Evolutionary conservation across 2,113 vertebrate species (phyloP).

Genomic region (Centropus unirufus): DNA sequence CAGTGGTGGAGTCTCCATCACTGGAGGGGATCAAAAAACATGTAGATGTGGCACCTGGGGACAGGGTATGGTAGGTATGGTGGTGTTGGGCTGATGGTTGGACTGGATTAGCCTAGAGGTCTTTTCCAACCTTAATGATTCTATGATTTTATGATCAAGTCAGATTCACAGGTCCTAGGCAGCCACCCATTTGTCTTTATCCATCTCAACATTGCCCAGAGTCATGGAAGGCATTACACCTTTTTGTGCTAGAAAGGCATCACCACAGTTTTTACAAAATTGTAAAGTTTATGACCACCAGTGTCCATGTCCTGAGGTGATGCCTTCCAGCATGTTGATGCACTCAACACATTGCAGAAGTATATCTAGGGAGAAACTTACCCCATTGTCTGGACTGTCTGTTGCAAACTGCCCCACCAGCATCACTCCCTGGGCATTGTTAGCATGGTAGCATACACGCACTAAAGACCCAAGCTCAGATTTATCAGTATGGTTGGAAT

Average conservation of each 20-base stretch:
- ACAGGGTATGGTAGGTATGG: too few relatives aligned
- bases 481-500: neutral
- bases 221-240: neutral
- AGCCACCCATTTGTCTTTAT: neutral
- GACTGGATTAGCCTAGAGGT: too few relatives aligned
- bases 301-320: neutral
- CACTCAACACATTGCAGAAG: neutral
- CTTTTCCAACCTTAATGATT: too few relatives aligned
- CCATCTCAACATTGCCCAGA: neutral
- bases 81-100: too few relatives aligned
- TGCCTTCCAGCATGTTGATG: neutral
- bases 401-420: neutral
- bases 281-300: neutral
- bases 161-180: neutral
- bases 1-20: too few relatives aligned
- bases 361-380: neutral
- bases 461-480: neutral
- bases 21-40: too few relatives aligned
- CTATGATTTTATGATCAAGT: neutral
- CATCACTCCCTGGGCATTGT: neutral
- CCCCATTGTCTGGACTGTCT: neutral
- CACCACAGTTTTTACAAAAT: neutral
- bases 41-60: too few relatives aligned
- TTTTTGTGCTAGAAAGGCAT: neutral
- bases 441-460: rapidly evolving